Percentiles rank a stretch among this genome's conserved stretches.
phyloP scores from a whole-genome alignment of 2,797 vertebrate species.

The Muraenolepis orangiensis region DNA sequence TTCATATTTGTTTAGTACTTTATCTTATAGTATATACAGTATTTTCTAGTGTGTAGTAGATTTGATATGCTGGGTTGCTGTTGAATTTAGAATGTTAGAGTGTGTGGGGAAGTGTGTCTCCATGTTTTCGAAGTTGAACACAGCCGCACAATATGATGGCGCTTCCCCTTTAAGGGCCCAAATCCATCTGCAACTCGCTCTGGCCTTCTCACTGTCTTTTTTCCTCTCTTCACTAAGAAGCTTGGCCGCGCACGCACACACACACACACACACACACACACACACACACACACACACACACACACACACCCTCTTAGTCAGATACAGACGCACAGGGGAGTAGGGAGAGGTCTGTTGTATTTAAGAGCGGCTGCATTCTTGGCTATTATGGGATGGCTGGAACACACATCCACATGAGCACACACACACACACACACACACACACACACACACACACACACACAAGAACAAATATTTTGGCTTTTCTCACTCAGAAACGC shows the following conservation, averaged over 20 bases:
- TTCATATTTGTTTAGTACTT: not conserved
- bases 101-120: conserved; percentile 13
- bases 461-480: not conserved
- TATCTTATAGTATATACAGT: too few species aligned
- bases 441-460: conserved; percentile 8
- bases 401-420: conserved; percentile 15
- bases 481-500: not conserved
- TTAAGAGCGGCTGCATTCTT: conserved; percentile 60
- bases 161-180: conserved; percentile 49
- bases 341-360: conserved; percentile 65
- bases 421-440: conserved; percentile 9
- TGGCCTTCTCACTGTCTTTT: not conserved
- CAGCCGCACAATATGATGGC: conserved; percentile 5
- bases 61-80: not conserved
- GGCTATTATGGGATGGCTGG: conserved; percentile 59
- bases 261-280: conserved; percentile 12
- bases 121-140: conserved; percentile 13
- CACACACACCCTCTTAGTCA: conserved; percentile 12
- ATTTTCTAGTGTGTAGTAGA: not conserved
- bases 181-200: not conserved
- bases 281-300: conserved; percentile 9
- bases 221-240: conserved; percentile 3
- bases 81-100: not conserved
- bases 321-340: conserved; percentile 27
- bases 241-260: conserved; percentile 5